phyloP scores from a whole-genome alignment of 2,888 invertebrate species.

The Meteorus cinctellus region DNA sequence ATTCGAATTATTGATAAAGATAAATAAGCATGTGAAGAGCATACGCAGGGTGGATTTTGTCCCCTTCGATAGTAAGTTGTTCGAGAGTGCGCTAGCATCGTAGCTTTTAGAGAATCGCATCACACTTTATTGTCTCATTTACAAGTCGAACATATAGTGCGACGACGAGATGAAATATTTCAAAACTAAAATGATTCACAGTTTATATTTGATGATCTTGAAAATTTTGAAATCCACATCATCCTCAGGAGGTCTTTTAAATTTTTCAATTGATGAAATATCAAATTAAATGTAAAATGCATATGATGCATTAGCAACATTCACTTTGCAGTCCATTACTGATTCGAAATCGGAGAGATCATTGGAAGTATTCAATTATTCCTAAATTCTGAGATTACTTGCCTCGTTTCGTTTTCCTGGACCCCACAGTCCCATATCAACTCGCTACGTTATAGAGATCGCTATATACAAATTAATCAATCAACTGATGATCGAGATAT shows the following conservation, averaged over 20 bases:
- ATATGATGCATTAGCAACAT: too few species aligned
- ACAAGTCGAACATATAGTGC: background rate
- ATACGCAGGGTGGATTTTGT: slow-evolving; percentile 24
- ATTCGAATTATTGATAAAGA: background rate
- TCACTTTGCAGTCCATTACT: too few species aligned
- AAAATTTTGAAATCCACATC: background rate
- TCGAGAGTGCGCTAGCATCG: slow-evolving; percentile 60
- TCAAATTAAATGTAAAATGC: background rate
- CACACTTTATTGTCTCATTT: background rate
- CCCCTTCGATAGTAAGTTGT: slow-evolving; percentile 48
- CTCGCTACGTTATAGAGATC: too few species aligned
- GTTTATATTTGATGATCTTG: background rate
- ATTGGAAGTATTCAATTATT: slow-evolving; percentile 62
- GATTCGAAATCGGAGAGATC: slow-evolving; percentile 15
- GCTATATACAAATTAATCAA: background rate
- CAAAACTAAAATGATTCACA: background rate
- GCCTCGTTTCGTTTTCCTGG: background rate
- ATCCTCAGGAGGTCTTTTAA: background rate
- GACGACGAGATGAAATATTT: background rate
- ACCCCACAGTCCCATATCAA: too few species aligned
- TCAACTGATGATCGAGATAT: slow-evolving; percentile 32
- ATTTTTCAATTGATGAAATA: background rate
- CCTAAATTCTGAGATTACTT: slow-evolving; percentile 41
- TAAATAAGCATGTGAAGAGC: slow-evolving; percentile 8
- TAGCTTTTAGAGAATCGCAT: slow-evolving; percentile 35